Evolutionary conservation across 64 coral and sea anemone species (phyloP), one percentile per base, ranked within the genome.

Genomic region (Platygyra sinensis): DNA sequence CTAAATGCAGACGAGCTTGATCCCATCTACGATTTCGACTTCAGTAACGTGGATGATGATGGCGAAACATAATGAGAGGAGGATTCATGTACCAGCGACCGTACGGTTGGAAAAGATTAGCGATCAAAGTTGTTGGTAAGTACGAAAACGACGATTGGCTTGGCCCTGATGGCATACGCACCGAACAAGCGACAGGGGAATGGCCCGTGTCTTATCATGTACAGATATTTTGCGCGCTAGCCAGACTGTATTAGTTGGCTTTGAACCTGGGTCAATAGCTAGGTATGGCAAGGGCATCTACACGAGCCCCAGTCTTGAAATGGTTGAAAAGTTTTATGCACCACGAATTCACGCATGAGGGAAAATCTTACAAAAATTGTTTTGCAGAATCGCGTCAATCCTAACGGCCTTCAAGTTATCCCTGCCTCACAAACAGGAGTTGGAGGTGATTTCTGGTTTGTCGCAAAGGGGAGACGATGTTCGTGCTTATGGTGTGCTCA

Each of bases 301-400:
- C 71, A 87, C 75, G 0, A 94, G 93, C 42, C 93, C n/a, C 2
- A 80, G 61, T 36, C 88, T 94, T 62, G 82, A 91, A 10, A 88
- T 94, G 89, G 88, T 91, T 20, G 89, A 74, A 24, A 82, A 46
- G 29, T 20, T 18, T 6, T 94, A 91, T 31, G 82, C 93, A 13
- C 82, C n/a, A 87, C 57, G 65, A 74, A 24, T 94, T 94, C 52
- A 80, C 20, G 46, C 69, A 49, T 28, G 29, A 80, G 69, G 89
- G 88, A 29, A 87, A 94, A 20, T 72, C 30, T 12, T 94, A 87
- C 74, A n/a, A 72, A 86, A 63, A 94, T 94, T 51, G 93, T 74
- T 18, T 90, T 94, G 36, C 93, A 94, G 83, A 94, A 91, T 60
- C 89, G 93, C n/a, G 55, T 94, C 11, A 94, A 94, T 36, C 88